Percentiles rank a stretch among this genome's conserved stretches.
Conservation (phyloP, 2,113 vertebrate genomes). For the Cynoglossus semilaevis region DNA sequence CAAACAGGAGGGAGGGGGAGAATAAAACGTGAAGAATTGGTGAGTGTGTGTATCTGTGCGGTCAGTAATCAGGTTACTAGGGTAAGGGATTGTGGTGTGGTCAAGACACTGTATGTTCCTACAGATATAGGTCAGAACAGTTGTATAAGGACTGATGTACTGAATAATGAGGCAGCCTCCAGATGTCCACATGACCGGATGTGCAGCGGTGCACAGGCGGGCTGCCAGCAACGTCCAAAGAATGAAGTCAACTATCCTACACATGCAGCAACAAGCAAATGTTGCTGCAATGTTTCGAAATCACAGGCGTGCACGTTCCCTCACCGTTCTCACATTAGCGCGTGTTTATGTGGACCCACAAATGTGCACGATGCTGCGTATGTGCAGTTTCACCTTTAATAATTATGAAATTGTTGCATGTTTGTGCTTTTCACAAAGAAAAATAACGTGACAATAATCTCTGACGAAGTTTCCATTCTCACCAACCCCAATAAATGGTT, state of each 20-base stretch:
- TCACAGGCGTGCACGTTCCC: too few relatives aligned
- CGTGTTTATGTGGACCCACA: neutral
- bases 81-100: conserved; percentile 48
- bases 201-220: neutral
- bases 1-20: too few relatives aligned
- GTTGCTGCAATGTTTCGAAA: too few relatives aligned
- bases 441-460: too few relatives aligned
- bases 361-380: neutral
- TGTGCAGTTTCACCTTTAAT: neutral
- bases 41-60: conserved; percentile 2
- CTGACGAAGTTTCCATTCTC: too few relatives aligned
- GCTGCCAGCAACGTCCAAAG: neutral
- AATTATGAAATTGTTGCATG: neutral
- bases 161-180: conserved; percentile 6
- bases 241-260: conserved; percentile 1
- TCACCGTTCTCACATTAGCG: too few relatives aligned
- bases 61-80: conserved; percentile 65
- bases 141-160: conserved; percentile 59
- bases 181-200: too few relatives aligned
- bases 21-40: neutral
- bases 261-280: too few relatives aligned
- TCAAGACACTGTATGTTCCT: conserved; percentile 8
- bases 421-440: too few relatives aligned
- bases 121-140: conserved; percentile 66
- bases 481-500: too few relatives aligned